These are phyloP conservation scores for Seriola quinqueradiata DNA, from an alignment of 2,113 vertebrate genomes.

Conservation along the genomic window DNA sequence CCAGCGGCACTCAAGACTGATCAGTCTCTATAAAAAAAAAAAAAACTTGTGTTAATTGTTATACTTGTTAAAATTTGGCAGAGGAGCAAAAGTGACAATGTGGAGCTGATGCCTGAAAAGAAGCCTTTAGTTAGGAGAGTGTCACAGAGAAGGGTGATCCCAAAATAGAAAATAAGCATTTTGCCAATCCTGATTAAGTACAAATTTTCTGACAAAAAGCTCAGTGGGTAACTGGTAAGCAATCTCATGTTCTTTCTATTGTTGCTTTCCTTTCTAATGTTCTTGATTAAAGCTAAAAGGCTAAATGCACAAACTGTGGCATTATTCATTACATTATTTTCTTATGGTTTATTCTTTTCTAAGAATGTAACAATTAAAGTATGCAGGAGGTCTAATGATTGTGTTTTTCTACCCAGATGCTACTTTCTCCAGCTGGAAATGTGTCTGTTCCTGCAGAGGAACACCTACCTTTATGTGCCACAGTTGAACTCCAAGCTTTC, in stretches of 20 bases:
- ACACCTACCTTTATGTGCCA: slow-evolving; percentile 58
- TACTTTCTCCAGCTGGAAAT: slow-evolving; percentile 48
- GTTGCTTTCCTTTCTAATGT: too few relatives aligned
- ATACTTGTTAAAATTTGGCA: too few relatives aligned
- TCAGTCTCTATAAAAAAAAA: too few relatives aligned
- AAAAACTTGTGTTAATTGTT: too few relatives aligned
- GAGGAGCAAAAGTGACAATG: too few relatives aligned
- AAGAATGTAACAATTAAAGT: neutral
- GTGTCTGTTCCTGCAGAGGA: slow-evolving; percentile 11
- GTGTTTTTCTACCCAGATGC: slow-evolving; percentile 58
- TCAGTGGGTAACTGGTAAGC: neutral
- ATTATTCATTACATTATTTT: too few relatives aligned
- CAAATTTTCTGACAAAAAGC: neutral
- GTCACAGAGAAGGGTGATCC: neutral
- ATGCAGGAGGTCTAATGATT: neutral
- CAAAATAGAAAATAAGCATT: neutral
- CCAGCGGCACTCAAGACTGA: too few relatives aligned
- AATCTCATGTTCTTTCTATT: too few relatives aligned
- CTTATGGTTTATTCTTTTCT: neutral
- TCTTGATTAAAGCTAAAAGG: too few relatives aligned
- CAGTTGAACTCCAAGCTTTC: slow-evolving; percentile 83
- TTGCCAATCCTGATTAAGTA: neutral
- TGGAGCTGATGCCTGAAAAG: too few relatives aligned
- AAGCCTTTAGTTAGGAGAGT: neutral
- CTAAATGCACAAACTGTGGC: too few relatives aligned